Conservation (phyloP, 2,888 invertebrate species). For the Drosophila putrida region DNA sequence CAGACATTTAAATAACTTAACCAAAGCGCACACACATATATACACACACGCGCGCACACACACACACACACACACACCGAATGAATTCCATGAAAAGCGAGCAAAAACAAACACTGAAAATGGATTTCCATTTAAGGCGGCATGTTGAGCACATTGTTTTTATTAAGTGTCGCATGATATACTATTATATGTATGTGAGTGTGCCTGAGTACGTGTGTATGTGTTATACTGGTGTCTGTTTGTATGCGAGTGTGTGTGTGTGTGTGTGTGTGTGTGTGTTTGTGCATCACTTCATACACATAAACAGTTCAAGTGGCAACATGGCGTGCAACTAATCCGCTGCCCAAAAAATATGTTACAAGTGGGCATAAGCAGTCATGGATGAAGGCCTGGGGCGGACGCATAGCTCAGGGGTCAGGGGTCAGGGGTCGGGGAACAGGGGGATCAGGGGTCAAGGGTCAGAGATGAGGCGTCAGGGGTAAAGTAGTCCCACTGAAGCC, state of each 20-base stretch:
- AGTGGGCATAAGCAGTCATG: constrained; percentile 63
- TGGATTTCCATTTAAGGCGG: constrained; percentile 82
- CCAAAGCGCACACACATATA: constrained; percentile 17
- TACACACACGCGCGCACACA: constrained; percentile 8
- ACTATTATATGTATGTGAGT: constrained; percentile 61
- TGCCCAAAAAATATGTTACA: constrained; percentile 81
- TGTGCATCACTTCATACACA: constrained; percentile 62
- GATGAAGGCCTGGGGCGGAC: constrained; percentile 5
- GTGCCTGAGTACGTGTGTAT: constrained; percentile 11
- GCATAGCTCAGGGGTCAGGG: constrained; percentile 1
- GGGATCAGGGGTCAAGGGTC: constrained; percentile 1
- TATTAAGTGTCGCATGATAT: constrained; percentile 81
- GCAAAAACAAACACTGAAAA: constrained; percentile 71
- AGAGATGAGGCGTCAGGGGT: constrained; percentile 18
- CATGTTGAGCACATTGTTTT: constrained; percentile 84
- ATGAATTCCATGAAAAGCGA: constrained; percentile 50
- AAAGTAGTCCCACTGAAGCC: constrained; percentile 29
- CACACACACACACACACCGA: constrained; percentile 13
- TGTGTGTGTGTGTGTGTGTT: constrained; percentile 26
- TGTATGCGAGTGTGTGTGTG: constrained; percentile 10
- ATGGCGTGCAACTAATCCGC: constrained; percentile 82
- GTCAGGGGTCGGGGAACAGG: not conserved
- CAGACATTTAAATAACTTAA: constrained; percentile 77
- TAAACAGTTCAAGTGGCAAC: constrained; percentile 84
- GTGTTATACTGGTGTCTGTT: constrained; percentile 15